Percentiles rank a stretch among this genome's conserved stretches.
These are phyloP conservation scores for Pristionchus pacificus DNA, from an alignment of 1,140 invertebrate species.

Conservation along the genomic window DNA sequence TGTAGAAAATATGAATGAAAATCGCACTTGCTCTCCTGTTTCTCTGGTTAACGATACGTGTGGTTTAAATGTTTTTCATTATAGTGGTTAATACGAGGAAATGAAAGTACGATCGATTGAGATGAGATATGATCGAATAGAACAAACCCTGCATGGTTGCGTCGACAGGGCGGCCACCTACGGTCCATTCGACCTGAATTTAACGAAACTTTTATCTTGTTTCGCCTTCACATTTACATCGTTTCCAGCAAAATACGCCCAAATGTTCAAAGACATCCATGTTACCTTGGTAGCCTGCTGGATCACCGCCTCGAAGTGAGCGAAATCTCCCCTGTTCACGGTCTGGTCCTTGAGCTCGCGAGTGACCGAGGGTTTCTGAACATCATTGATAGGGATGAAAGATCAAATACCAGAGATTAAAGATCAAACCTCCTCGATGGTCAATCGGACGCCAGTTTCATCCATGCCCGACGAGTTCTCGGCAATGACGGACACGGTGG, in stretches of 20 bases:
- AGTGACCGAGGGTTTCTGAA: constrained; percentile 30
- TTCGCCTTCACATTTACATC: too few species aligned
- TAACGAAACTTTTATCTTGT: too few species aligned
- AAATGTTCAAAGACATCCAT: too few species aligned
- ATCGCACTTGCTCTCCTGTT: too few species aligned
- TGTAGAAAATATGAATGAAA: constrained; percentile 5
- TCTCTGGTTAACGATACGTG: too few species aligned
- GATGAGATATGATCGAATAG: too few species aligned
- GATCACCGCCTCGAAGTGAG: constrained; percentile 45
- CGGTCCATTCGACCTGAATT: too few species aligned
- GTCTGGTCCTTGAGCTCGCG: constrained; percentile 39
- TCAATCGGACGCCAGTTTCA: constrained; percentile 35
- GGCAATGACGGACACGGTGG: constrained; percentile 44
- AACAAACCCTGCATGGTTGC: constrained; percentile 25
- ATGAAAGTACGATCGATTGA: too few species aligned
- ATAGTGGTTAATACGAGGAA: too few species aligned
- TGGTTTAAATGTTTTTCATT: too few species aligned
- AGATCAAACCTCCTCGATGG: constrained; percentile 27
- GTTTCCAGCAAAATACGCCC: too few species aligned
- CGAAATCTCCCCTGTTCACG: constrained; percentile 38
- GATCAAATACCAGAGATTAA: neutral
- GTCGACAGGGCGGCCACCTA: constrained; percentile 26
- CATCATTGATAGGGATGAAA: too few species aligned
- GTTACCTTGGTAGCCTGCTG: constrained; percentile 30
- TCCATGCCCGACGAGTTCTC: constrained; percentile 46